Base-by-base conservation (phyloP, 2,888 invertebrate species). In the Pantelozetes paolii region DNA sequence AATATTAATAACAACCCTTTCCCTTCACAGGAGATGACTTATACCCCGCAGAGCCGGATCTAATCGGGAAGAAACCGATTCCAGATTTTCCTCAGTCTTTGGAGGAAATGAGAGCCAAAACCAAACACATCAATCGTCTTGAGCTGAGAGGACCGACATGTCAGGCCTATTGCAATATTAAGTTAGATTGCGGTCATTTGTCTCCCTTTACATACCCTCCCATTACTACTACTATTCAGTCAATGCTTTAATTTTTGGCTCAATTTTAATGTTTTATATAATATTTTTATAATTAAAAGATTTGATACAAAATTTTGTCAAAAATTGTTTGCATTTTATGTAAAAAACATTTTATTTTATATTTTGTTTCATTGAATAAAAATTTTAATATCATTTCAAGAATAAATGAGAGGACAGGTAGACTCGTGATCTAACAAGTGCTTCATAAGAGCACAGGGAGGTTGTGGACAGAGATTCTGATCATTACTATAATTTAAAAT, bases 21-120 rank as follows among this genome's bases (percentile, higher is more conserved):
- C n/a, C n/a, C 5, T 36, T 36, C 5, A 15, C 72, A 82, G 82
- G 82, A 28, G 82, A 82, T 79, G 81, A 81, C 50, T 74, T 81
- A 28, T 82, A 81, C 75, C 82, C 82, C 30, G 77, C 78, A 28
- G 77, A 79, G 1, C 80, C 80, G 40, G 80, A 82, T 76, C 71
- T 78, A 71, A 77, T 79, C 20, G 81, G 81, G 2, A 76, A 77
- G 23, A 75, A 75, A 45, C 76, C 75, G 26, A 72, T 73, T 2
- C 74, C 78, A 20, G 74, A 77, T 26, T 76, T 78, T 45, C 57
- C 77, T 11, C 77, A 76, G 45, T 79, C 78, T n/a, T 48, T 80
- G n/a, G 78, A 77, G 15, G 80, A 80, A 67, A 72, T 80, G 42
- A 64, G 76, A 59, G 59, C 70, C 40, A 57, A 74, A 40, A 75